A percentile compares a stretch with the other conserved stretches of the same genome.
These are phyloP conservation scores for Rhaphigaster nebulosa DNA, from an alignment of 2,888 invertebrate species.

Conservation along the genomic window DNA sequence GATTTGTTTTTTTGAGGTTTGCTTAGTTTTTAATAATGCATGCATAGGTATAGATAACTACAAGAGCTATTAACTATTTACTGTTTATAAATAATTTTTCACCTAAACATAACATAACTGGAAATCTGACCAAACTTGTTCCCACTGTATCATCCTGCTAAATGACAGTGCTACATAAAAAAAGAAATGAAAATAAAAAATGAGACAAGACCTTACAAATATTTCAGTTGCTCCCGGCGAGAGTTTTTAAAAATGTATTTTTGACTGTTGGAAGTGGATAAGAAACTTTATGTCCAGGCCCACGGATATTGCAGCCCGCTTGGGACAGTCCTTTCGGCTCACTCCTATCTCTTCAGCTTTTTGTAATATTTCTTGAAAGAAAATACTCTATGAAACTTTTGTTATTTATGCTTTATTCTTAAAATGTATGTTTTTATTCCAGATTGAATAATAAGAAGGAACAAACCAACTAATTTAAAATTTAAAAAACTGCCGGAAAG, in stretches of 20 bases:
- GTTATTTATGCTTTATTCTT: not conserved
- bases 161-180: not conserved
- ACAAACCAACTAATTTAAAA: too few species aligned
- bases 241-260: constrained; percentile 30
- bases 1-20: too few species aligned
- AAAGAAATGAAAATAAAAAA: not conserved
- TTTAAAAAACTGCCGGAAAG: too few species aligned
- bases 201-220: constrained; percentile 1
- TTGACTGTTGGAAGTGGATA: constrained; percentile 17
- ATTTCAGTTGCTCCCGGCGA: constrained; percentile 19
- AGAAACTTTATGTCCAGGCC: not conserved
- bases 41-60: too few species aligned
- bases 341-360: not conserved
- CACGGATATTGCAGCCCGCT: not conserved
- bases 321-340: not conserved
- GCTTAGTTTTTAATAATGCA: too few species aligned
- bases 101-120: not conserved
- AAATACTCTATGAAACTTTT: not conserved
- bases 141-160: not conserved
- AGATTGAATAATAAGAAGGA: not conserved
- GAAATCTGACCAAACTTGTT: not conserved
- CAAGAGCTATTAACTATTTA: too few species aligned
- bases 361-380: not conserved
- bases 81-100: not conserved
- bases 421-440: not conserved